Percentiles rank a stretch among this genome's conserved stretches.
Evolutionary conservation across 2,888 invertebrate species (phyloP).

Genomic region (Dione juno): DNA sequence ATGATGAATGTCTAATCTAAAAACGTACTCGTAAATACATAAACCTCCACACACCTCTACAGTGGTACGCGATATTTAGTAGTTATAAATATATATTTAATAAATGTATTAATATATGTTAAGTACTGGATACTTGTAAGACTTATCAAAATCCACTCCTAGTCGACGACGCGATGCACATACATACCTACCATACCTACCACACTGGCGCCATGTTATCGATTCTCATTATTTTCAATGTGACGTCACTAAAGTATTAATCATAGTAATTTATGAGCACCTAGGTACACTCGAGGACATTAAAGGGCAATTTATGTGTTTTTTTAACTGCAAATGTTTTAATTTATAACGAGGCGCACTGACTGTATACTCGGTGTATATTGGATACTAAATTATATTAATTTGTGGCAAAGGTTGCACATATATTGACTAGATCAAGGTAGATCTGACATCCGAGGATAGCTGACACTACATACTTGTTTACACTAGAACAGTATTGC

Average conservation of each 20-base stretch:
- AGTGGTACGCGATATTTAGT: no score
- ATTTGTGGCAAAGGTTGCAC: no score
- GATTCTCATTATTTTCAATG: constrained; percentile 3
- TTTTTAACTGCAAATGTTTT: not conserved
- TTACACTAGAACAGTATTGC: no score
- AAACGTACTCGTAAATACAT: no score
- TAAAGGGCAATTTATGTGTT: not conserved
- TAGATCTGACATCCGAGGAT: no score
- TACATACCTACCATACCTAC: not conserved
- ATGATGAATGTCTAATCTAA: no score
- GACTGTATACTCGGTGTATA: no score
- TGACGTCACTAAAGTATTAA: not conserved
- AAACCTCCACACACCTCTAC: no score
- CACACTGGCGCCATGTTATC: constrained; percentile 13
- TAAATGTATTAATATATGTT: not conserved
- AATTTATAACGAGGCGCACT: no score
- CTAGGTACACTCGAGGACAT: not conserved
- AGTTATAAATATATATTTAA: not conserved
- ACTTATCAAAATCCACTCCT: not conserved
- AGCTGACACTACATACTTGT: no score
- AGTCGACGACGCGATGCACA: not conserved
- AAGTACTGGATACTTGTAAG: not conserved
- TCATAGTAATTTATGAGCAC: not conserved
- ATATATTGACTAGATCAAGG: no score
- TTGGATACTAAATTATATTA: no score